phyloP scores from a whole-genome alignment of 2,113 vertebrate genomes.

The Trichomycterus rosablanca region DNA sequence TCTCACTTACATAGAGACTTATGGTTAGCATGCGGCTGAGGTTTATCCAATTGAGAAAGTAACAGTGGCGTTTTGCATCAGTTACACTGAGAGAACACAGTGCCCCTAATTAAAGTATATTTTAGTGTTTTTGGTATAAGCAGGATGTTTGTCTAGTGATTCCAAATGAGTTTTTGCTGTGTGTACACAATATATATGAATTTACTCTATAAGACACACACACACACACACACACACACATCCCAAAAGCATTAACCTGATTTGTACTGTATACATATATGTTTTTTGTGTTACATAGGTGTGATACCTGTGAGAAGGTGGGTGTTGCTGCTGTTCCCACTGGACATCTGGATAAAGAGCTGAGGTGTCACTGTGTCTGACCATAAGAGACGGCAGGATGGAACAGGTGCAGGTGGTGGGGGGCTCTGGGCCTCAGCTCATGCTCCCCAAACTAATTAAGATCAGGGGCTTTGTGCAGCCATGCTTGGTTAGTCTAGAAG shows the following conservation, averaged over 20 bases:
- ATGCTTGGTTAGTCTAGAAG: constrained; percentile 45
- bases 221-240: constrained; percentile 22
- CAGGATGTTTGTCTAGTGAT: too few species aligned
- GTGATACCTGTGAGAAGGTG: constrained; percentile 74
- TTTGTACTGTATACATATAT: constrained; percentile 34
- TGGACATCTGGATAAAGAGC: constrained; percentile 42
- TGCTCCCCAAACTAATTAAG: constrained; percentile 64
- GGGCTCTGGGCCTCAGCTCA: constrained; percentile 55
- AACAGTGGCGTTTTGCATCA: too few species aligned
- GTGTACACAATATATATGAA: too few species aligned
- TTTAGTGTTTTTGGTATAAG: too few species aligned
- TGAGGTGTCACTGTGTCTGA: constrained; percentile 17
- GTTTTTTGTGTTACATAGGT: constrained; percentile 40
- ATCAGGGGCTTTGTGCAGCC: constrained; percentile 55
- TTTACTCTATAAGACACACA: constrained; percentile 11
- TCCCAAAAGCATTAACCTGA: constrained; percentile 32
- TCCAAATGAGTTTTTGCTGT: too few species aligned
- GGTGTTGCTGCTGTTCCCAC: constrained; percentile 60
- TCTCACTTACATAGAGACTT: too few species aligned
- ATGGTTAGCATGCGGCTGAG: too few species aligned
- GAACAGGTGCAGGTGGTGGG: constrained; percentile 67
- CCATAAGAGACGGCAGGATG: constrained; percentile 26
- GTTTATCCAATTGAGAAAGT: too few species aligned
- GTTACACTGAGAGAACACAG: too few species aligned
- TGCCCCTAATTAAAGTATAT: too few species aligned